Percentiles rank a stretch among this genome's conserved stretches.
These are phyloP conservation scores for Tipula confusa DNA, from an alignment of 2,888 invertebrate genomes.

Conservation along the genomic window DNA sequence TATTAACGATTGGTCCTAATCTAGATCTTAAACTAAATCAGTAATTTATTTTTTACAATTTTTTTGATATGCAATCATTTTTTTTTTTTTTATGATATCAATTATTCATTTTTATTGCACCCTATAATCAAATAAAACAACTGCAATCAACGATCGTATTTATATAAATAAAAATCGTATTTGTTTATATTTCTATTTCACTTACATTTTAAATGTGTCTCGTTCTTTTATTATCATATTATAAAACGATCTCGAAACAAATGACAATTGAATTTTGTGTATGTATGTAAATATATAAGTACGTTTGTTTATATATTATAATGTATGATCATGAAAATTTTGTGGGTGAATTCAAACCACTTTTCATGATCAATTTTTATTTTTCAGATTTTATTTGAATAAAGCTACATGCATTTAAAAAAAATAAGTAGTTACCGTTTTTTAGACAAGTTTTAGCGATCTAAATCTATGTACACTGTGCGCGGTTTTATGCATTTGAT, in stretches of 20 bases:
- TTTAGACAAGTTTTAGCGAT: not conserved
- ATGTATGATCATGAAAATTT: conserved; percentile 10
- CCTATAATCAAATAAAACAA: too few relatives aligned
- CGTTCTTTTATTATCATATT: not conserved
- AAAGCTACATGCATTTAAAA: too few relatives aligned
- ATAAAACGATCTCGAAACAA: conserved; percentile 16
- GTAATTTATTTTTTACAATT: not conserved
- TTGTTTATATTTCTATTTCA: conserved; percentile 25
- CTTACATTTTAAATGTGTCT: not conserved
- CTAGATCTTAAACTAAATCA: not conserved
- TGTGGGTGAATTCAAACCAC: conserved; percentile 12
- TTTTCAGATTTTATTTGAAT: not conserved
- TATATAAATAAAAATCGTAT: not conserved
- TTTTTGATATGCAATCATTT: not conserved
- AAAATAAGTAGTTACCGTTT: not conserved
- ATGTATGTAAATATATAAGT: not conserved
- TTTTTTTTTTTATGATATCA: not conserved
- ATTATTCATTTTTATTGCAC: not conserved
- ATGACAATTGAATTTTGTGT: not conserved
- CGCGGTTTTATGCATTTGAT: conserved; percentile 12
- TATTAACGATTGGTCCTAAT: not conserved
- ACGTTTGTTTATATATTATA: not conserved
- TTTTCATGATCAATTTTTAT: not conserved
- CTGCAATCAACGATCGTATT: conserved; percentile 14
- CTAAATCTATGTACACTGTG: not conserved